Evolutionary conservation across 2,888 invertebrate genomes (phyloP), one percentile per base, ranked within the genome.

Genomic region (Phlogophora meticulosa): DNA sequence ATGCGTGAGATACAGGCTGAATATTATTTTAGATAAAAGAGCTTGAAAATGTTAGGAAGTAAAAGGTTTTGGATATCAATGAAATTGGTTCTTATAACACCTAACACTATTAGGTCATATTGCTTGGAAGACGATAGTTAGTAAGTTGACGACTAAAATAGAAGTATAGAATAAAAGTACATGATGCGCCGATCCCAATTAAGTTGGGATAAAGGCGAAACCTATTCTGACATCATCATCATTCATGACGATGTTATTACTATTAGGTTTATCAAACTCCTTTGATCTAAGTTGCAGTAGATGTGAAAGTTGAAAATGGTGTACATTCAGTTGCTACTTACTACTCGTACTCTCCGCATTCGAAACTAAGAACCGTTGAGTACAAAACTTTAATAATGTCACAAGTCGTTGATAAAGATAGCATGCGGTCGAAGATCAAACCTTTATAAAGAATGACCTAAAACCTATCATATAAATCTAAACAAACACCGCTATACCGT

Each of bases 1-100:
- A 87, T 78, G 71, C 67, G 78, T 80, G 72, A 69, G 78, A 71
- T 72, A 67, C 49, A 65, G 45, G 57, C 53, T 59, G 40, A n/a
- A 72, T 72, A 42, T 59, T 66, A 51, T 81, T 71, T 73, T 58
- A 63, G 46, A 36, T 38, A 7, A 45, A 11, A 36, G 9, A 28
- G n/a, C 7, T 38, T 49, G 11, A 32, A 34, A 13, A 57, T 43
- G 10, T 38, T 20, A 22, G 1, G 20, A 36, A 55, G 17, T 32
- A 1, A 13, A 7, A 1, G 4, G 9, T 22, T 48, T 36, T 15
- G 7, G 20, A 42, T 7, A 20, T 22, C 15, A 28, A n/a, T 10
- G 20, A 34, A 40, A 36, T 20, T 2, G 2, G 17, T 34, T 34
- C 0, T 20, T 36, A 36, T n/a, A n/a, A n/a, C n/a, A 11, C 2